Percentiles rank a stretch among this genome's conserved stretches.
These are phyloP conservation scores for Helicoverpa zea DNA, from an alignment of 1,140 invertebrate species.

Conservation along the genomic window DNA sequence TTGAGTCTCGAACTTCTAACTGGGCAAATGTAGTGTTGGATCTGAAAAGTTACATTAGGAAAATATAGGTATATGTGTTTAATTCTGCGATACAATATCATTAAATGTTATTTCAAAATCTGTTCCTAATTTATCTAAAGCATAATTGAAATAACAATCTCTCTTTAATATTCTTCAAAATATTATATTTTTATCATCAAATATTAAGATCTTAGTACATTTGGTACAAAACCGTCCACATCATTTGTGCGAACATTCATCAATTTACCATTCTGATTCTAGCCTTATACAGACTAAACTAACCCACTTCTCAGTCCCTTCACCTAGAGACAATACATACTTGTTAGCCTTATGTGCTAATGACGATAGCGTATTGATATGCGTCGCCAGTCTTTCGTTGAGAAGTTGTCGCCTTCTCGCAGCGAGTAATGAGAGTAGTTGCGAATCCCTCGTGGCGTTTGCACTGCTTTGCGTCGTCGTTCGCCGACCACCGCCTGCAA, in stretches of 20 bases:
- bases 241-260: neutral
- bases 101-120: no score
- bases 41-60: conserved; percentile 64
- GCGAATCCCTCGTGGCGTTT: conserved; percentile 83
- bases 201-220: neutral
- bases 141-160: no score
- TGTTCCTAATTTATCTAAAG: no score
- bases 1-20: conserved; percentile 81
- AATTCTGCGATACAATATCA: neutral
- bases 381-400: conserved; percentile 77
- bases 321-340: conserved; percentile 64
- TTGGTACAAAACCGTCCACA: no score
- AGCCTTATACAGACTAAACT: conserved; percentile 30
- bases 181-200: neutral
- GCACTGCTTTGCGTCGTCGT: conserved; percentile 67
- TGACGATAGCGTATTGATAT: conserved; percentile 77
- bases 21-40: conserved; percentile 83
- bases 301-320: conserved; percentile 30
- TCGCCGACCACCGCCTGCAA: conserved; percentile 72
- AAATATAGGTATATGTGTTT: neutral
- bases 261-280: neutral
- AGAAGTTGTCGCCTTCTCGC: conserved; percentile 82
- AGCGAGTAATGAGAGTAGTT: conserved; percentile 86
- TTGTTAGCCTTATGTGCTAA: conserved; percentile 79
- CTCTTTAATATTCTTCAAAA: no score